Evolutionary conservation across 2,113 vertebrate genomes (phyloP).

Genomic region (Marmota flaviventris): DNA sequence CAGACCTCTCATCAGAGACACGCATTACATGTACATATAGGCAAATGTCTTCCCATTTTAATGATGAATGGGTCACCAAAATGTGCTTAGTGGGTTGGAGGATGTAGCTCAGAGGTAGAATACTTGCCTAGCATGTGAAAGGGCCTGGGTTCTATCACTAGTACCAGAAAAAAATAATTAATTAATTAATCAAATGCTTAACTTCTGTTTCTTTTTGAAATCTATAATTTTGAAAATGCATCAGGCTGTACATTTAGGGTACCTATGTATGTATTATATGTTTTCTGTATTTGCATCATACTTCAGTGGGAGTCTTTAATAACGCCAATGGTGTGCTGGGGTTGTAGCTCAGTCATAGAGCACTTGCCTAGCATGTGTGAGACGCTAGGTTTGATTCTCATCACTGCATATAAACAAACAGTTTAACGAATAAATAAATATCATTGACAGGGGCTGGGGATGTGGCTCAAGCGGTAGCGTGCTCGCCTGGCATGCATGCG

Average conservation of each 20-base stretch:
- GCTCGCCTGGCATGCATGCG: too few relatives aligned
- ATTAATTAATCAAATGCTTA: not conserved
- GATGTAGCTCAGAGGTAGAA: too few relatives aligned
- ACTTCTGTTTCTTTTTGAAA: not conserved
- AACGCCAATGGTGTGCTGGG: not conserved
- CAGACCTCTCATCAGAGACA: not conserved
- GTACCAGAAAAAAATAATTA: too few relatives aligned
- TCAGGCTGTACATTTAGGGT: not conserved
- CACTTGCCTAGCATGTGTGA: too few relatives aligned
- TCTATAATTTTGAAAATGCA: not conserved
- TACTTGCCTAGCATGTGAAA: too few relatives aligned
- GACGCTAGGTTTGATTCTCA: too few relatives aligned
- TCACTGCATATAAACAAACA: too few relatives aligned
- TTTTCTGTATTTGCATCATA: not conserved
- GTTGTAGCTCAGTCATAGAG: too few relatives aligned
- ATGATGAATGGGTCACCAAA: not conserved
- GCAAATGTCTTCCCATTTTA: not conserved
- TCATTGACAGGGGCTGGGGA: too few relatives aligned
- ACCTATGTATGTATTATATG: rapidly evolving
- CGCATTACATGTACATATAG: not conserved
- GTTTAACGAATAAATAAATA: too few relatives aligned
- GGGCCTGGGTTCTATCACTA: too few relatives aligned
- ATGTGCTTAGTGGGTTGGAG: not conserved
- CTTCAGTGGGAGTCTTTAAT: not conserved
- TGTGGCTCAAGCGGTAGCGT: too few relatives aligned